Evolutionary conservation across 2,113 vertebrate genomes (phyloP), one percentile per base, ranked within the genome.

Genomic region (Gracilinanus agilis): DNA sequence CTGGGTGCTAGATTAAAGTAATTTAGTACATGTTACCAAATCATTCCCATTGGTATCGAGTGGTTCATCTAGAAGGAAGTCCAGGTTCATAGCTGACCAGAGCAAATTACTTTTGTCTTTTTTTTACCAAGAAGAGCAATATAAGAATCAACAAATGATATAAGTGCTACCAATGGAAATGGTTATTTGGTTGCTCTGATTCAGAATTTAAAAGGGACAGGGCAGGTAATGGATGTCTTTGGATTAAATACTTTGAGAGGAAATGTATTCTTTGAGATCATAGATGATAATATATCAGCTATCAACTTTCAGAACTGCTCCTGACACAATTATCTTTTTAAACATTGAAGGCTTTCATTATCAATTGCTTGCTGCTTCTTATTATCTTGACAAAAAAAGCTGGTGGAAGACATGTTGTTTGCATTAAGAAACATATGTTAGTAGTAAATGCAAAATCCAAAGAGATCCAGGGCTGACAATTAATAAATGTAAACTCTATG

Each of bases 341-440:
- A 83, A 83, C 19, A 83, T 83, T 83, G n/a, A 83, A 83, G 67
- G n/a, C 67, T 83, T 93, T 94, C 88, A 44, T 94, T 24, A 29
- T 88, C 11, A 93, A 44, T 27, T 83, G n/a, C 91, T 90, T 96
- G 9, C 11, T 53, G 40, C 44, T 44, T 90, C 34, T 90, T 7
- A 9, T 67, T 93, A 90, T 93, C 29, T 5, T 96, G 16, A 93
- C 24, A 54, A 89, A 91, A 89, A 40, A 89, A 89, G 19, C 40
- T 40, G 34, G 67, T 83, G 27, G n/a, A 83, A 19, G 67, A 83
- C 67, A 83, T 83, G 67, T 83, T 83, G 67, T n/a, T 95, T 67
- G 61, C 83, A n/a, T 94, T 91, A 92, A 67, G 94, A 90, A 58
- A 75, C 90, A 55, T 40, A 49, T 23, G 25, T 55, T 90, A 34